Conservation (phyloP, 2,888 invertebrate genomes). For the Kryphioiulus occultus region DNA sequence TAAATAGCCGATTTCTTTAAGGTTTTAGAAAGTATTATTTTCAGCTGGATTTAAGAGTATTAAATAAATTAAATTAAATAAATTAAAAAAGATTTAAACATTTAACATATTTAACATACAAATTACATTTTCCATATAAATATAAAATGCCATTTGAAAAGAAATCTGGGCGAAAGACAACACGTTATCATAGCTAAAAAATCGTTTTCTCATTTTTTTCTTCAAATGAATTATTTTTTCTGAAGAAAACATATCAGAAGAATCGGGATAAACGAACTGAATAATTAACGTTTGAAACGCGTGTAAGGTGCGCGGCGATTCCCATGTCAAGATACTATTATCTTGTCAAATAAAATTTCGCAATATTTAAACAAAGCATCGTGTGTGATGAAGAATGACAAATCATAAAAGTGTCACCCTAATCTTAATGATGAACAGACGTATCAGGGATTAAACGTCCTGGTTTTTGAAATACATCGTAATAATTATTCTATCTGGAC, state of each 20-base stretch:
- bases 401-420: background rate
- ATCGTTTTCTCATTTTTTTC: too few relatives aligned
- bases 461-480: background rate
- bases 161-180: too few relatives aligned
- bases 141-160: too few relatives aligned
- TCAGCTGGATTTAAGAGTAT: too few relatives aligned
- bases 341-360: background rate
- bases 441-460: background rate
- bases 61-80: too few relatives aligned
- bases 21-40: too few relatives aligned
- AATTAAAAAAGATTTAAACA: too few relatives aligned
- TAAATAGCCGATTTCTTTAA: too few relatives aligned
- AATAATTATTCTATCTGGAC: background rate
- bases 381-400: constrained; percentile 2
- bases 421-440: background rate
- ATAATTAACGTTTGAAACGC: background rate
- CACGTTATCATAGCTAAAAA: too few relatives aligned
- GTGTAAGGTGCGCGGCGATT: background rate
- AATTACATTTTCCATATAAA: too few relatives aligned
- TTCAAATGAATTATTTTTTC: background rate
- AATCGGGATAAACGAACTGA: background rate
- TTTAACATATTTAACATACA: too few relatives aligned
- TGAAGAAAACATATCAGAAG: background rate
- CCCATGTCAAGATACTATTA: background rate
- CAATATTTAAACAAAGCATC: background rate